Evolutionary conservation across 1,140 invertebrate genomes (phyloP).

Genomic region (Trinorchestia longiramus): DNA sequence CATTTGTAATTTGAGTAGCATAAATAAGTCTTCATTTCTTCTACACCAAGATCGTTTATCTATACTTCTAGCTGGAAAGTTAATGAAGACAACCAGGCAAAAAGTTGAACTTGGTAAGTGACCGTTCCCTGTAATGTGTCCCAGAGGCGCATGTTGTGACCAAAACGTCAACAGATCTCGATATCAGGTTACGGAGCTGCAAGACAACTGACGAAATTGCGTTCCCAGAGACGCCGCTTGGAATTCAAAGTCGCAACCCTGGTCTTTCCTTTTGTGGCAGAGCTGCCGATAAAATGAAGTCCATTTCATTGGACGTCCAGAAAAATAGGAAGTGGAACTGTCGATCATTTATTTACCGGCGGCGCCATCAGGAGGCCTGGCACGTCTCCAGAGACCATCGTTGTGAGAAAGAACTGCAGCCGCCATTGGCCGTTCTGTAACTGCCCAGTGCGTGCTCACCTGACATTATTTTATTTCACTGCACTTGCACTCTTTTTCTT

Average conservation of each 20-base stretch:
- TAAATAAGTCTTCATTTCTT: no score
- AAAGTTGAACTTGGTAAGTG: background rate
- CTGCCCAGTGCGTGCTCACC: background rate
- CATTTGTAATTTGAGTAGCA: no score
- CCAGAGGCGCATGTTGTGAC: background rate
- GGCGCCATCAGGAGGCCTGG: background rate
- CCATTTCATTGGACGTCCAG: background rate
- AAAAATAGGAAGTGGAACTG: background rate
- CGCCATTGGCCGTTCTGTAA: background rate
- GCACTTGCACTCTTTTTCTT: background rate
- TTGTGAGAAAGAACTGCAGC: background rate
- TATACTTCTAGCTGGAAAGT: no score
- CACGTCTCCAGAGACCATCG: background rate
- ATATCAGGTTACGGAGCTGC: background rate
- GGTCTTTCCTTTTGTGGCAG: background rate
- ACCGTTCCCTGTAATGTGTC: background rate
- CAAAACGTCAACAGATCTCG: background rate
- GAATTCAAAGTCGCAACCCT: background rate
- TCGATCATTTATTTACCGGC: background rate
- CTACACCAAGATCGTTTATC: no score
- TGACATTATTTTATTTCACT: background rate
- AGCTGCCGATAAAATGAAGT: background rate
- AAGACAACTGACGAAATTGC: background rate
- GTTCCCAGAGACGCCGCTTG: background rate
- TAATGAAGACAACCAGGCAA: no score